These are phyloP conservation scores for Limnephilus rhombicus DNA, from an alignment of 2,888 invertebrate species.

Conservation along the genomic window DNA sequence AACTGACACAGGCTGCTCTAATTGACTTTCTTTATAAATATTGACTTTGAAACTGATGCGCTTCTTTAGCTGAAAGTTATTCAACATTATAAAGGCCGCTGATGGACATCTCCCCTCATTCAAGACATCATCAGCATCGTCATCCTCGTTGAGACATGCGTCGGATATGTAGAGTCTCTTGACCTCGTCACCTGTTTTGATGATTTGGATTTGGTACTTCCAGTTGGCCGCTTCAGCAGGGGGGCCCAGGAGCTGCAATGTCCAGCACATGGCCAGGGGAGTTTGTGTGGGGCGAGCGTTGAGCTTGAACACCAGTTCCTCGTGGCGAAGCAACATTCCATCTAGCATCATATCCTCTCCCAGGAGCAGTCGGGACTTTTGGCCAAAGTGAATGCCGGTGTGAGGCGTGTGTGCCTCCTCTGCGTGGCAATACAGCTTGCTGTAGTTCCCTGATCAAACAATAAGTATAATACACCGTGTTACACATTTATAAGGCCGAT, in stretches of 20 bases:
- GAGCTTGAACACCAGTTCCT: background rate
- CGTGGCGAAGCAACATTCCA: background rate
- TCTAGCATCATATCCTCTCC: background rate
- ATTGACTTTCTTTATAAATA: too few species aligned
- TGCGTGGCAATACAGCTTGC: background rate
- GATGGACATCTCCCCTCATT: conserved; percentile 27
- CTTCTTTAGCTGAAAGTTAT: background rate
- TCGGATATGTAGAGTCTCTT: conserved; percentile 13
- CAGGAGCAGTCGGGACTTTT: background rate
- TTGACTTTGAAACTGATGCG: background rate
- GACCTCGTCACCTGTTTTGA: background rate
- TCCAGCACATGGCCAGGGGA: conserved; percentile 17
- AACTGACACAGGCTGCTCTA: too few species aligned
- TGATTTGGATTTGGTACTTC: conserved; percentile 45
- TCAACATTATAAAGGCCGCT: conserved; percentile 8
- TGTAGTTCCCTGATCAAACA: too few species aligned
- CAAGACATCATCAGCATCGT: conserved; percentile 2
- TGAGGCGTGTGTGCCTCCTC: background rate
- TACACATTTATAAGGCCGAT: too few species aligned
- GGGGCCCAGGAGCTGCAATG: conserved; percentile 28
- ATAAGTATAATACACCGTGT: too few species aligned
- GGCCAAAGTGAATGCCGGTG: background rate
- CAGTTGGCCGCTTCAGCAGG: background rate
- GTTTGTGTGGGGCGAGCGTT: too few species aligned
- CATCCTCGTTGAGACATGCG: conserved; percentile 3